Evolutionary conservation across 1,140 invertebrate species (phyloP).

Genomic region (Pseudoatta argentina): DNA sequence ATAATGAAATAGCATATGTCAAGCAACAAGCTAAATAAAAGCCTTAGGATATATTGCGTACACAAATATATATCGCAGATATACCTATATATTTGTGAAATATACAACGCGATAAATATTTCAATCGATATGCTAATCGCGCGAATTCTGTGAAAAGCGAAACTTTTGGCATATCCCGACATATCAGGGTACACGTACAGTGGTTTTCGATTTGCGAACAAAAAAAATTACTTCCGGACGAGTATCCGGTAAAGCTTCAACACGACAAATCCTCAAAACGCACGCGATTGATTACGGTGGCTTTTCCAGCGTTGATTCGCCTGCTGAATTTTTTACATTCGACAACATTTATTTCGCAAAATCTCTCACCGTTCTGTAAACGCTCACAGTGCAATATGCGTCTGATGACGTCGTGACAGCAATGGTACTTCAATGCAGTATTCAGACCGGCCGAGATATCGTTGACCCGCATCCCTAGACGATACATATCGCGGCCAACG

Average conservation of each 20-base stretch:
- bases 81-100: too few species aligned
- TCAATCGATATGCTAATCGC: neutral
- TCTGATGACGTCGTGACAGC: neutral
- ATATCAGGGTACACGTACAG: neutral
- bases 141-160: neutral
- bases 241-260: conserved; percentile 12
- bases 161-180: neutral
- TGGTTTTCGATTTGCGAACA: neutral
- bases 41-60: neutral
- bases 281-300: conserved; percentile 31
- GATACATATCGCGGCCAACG: neutral
- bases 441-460: conserved; percentile 19
- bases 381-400: neutral
- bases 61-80: too few species aligned
- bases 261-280: conserved; percentile 27
- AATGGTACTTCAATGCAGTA: conserved; percentile 16
- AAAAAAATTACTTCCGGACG: neutral
- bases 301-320: conserved; percentile 35
- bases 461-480: conserved; percentile 35
- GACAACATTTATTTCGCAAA: conserved; percentile 34
- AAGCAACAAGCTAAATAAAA: neutral
- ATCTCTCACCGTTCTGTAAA: neutral
- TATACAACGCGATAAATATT: neutral
- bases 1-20: too few species aligned
- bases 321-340: conserved; percentile 43